phyloP scores from a whole-genome alignment of 1,140 invertebrate species.

The Eupristina koningsbergeri region DNA sequence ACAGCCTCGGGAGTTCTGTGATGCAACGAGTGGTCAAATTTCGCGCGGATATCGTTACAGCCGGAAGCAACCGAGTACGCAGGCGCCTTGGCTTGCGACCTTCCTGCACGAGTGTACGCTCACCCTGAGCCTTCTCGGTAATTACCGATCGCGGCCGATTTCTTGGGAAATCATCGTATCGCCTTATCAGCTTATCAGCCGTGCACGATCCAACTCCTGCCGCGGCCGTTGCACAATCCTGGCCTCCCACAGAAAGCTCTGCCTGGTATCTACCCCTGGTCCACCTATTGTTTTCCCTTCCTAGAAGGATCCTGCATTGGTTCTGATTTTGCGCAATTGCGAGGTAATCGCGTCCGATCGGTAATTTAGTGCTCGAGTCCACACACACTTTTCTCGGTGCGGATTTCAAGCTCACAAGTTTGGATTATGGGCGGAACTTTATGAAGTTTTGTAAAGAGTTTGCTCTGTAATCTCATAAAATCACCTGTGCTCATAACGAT shows the following conservation, averaged over 20 bases:
- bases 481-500: neutral
- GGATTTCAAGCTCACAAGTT: neutral
- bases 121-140: neutral
- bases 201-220: too few species aligned
- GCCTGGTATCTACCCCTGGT: too few species aligned
- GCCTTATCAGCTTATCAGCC: too few species aligned
- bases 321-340: neutral
- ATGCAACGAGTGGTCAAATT: neutral
- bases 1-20: too few species aligned
- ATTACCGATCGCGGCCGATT: too few species aligned
- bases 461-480: neutral
- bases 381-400: too few species aligned
- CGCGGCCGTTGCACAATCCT: too few species aligned
- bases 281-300: too few species aligned
- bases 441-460: neutral
- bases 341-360: neutral
- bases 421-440: neutral
- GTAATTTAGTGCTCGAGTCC: neutral
- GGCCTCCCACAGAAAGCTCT: too few species aligned
- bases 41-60: neutral
- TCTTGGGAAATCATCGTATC: too few species aligned
- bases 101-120: neutral
- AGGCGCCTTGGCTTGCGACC: neutral
- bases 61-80: neutral
- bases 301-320: neutral